These are phyloP conservation scores for Teinopalpus imperialis DNA, from an alignment of 2,888 invertebrate genomes.

Conservation along the genomic window DNA sequence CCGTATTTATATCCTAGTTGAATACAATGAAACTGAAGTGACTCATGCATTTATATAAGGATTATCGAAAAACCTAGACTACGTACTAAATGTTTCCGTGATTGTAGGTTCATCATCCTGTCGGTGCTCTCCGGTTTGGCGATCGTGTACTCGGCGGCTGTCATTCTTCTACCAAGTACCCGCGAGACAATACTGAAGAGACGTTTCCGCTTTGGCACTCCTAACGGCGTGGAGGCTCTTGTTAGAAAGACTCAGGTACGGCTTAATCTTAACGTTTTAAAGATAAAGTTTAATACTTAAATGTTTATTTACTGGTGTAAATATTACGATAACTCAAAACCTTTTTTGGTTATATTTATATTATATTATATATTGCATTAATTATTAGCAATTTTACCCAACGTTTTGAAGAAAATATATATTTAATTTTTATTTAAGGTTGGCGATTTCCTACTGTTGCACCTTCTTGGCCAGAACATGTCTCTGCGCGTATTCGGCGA, in stretches of 20 bases:
- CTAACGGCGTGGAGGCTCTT: slow-evolving; percentile 87
- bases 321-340: too few species aligned
- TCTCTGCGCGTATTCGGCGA: slow-evolving; percentile 91
- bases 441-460: slow-evolving; percentile 92
- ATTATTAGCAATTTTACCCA: too few species aligned
- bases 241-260: slow-evolving; percentile 90
- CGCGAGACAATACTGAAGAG: slow-evolving; percentile 91
- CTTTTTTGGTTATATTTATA: too few species aligned
- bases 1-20: slow-evolving; percentile 14
- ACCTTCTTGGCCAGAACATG: slow-evolving; percentile 93
- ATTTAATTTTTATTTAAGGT: slow-evolving; percentile 86
- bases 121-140: slow-evolving; percentile 89
- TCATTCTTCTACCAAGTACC: slow-evolving; percentile 89
- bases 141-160: slow-evolving; percentile 90
- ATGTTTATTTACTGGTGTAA: too few species aligned
- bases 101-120: slow-evolving; percentile 91
- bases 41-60: slow-evolving; percentile 2
- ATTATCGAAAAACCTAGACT: slow-evolving; percentile 1
- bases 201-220: slow-evolving; percentile 89
- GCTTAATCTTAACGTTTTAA: neutral
- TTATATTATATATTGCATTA: too few species aligned
- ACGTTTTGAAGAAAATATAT: too few species aligned
- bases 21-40: slow-evolving; percentile 5
- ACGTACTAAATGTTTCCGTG: slow-evolving; percentile 46
- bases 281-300: too few species aligned